Conservation (phyloP, 2,113 vertebrate genomes). For the Hypomesus transpacificus region DNA sequence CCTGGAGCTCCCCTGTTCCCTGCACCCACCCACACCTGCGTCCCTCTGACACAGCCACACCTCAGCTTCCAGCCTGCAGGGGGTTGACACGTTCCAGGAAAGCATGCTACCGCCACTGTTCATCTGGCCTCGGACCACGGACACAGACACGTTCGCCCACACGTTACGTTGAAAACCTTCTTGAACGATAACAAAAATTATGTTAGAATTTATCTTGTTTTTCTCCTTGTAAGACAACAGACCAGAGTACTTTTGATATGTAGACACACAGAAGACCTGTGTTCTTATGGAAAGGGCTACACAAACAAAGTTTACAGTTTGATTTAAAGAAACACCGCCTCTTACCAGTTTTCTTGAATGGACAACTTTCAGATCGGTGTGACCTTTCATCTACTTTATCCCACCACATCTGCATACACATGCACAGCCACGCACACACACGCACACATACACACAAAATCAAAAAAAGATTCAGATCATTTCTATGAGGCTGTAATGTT, state of each 20-base stretch:
- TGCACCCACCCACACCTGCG: slow-evolving; percentile 30
- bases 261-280: too few species aligned
- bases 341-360: slow-evolving; percentile 51
- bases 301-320: too few species aligned
- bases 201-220: too few species aligned
- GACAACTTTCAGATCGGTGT: slow-evolving; percentile 47
- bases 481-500: too few species aligned
- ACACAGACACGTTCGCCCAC: slow-evolving; percentile 52
- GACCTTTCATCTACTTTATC: slow-evolving; percentile 7
- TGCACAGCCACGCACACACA: slow-evolving; percentile 7
- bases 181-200: not conserved
- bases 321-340: too few species aligned
- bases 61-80: slow-evolving; percentile 66
- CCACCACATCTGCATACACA: slow-evolving; percentile 50
- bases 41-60: slow-evolving; percentile 59
- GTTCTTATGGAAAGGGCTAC: too few species aligned
- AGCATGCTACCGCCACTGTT: slow-evolving; percentile 25
- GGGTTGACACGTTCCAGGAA: slow-evolving; percentile 66
- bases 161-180: slow-evolving; percentile 46
- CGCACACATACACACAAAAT: slow-evolving; percentile 11
- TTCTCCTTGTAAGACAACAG: too few species aligned
- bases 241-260: too few species aligned
- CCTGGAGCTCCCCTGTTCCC: slow-evolving; percentile 38
- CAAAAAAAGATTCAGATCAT: too few species aligned
- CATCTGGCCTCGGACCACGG: slow-evolving; percentile 37